A percentile compares a stretch with the other conserved stretches of the same genome.
These are phyloP conservation scores for Drosophila demipolita DNA, from an alignment of 2,888 invertebrate genomes.

Conservation along the genomic window DNA sequence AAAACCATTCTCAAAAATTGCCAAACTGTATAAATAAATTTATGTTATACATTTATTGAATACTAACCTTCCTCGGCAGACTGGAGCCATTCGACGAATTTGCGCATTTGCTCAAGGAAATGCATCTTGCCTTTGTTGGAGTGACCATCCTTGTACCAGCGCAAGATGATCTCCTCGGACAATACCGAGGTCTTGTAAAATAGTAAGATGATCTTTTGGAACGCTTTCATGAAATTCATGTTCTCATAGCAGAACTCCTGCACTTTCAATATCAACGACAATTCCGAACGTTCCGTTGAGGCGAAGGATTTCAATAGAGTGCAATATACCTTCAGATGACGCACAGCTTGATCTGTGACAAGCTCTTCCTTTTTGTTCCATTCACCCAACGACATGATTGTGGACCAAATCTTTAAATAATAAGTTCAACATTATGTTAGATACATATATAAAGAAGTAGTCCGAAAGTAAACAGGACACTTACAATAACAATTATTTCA, in stretches of 20 bases:
- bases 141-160: slow-evolving; percentile 98
- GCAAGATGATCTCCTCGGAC: slow-evolving; percentile 97
- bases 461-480: slow-evolving; percentile 21
- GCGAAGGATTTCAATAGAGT: slow-evolving; percentile 95
- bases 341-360: slow-evolving; percentile 97
- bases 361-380: slow-evolving; percentile 99
- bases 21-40: slow-evolving; percentile 21
- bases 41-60: background rate
- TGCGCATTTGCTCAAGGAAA: slow-evolving; percentile 99
- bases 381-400: slow-evolving; percentile 97
- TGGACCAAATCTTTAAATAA: slow-evolving; percentile 92
- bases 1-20: slow-evolving; percentile 71
- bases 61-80: slow-evolving; percentile 94
- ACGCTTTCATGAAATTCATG: slow-evolving; percentile 99
- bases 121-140: slow-evolving; percentile 98
- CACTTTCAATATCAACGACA: slow-evolving; percentile 94
- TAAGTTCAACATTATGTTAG: background rate
- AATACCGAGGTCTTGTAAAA: slow-evolving; percentile 98
- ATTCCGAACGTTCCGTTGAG: slow-evolving; percentile 93
- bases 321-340: slow-evolving; percentile 94
- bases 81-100: slow-evolving; percentile 98
- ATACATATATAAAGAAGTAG: background rate
- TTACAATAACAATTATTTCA: slow-evolving; percentile 94
- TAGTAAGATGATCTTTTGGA: slow-evolving; percentile 98
- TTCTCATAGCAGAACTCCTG: slow-evolving; percentile 99